Evolutionary conservation across 2,797 vertebrate genomes (phyloP).

Genomic region (Pogonophryne albipinna): DNA sequence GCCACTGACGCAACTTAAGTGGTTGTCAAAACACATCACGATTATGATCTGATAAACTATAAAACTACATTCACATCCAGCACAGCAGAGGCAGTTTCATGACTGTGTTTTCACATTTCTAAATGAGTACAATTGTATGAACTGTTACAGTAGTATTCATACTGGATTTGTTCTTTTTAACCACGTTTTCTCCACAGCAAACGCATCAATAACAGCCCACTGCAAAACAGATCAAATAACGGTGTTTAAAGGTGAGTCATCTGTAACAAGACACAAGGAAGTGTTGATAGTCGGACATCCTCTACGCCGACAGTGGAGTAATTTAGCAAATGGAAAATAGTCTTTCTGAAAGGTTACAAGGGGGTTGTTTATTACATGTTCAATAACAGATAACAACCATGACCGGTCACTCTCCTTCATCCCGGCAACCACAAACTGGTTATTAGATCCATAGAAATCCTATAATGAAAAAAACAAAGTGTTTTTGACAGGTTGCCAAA

Average conservation of each 20-base stretch:
- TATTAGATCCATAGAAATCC: neutral
- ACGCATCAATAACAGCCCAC: neutral
- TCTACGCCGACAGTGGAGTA: neutral
- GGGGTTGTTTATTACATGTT: slow-evolving; percentile 23
- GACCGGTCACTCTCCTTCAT: slow-evolving; percentile 34
- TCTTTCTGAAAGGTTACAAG: slow-evolving; percentile 23
- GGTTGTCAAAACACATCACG: slow-evolving; percentile 64
- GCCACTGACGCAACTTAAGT: slow-evolving; percentile 56
- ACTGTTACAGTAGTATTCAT: neutral
- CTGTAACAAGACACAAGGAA: slow-evolving; percentile 6
- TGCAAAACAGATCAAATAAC: neutral
- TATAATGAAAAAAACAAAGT: neutral
- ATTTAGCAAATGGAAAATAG: slow-evolving; percentile 6
- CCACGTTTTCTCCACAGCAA: neutral
- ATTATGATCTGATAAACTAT: slow-evolving; percentile 52
- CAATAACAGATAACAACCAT: slow-evolving; percentile 1
- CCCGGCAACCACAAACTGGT: slow-evolving; percentile 14
- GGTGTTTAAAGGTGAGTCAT: slow-evolving; percentile 32
- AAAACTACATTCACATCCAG: slow-evolving; percentile 38
- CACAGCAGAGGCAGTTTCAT: slow-evolving; percentile 7
- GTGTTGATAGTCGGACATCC: slow-evolving; percentile 10
- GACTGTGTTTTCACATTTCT: slow-evolving; percentile 12
- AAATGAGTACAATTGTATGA: neutral
- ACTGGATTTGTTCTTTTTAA: neutral
- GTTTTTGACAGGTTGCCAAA: neutral